Evolutionary conservation across 2,113 vertebrate species (phyloP), one percentile per base, ranked within the genome.

Genomic region (Microcebus ravelobensis): DNA sequence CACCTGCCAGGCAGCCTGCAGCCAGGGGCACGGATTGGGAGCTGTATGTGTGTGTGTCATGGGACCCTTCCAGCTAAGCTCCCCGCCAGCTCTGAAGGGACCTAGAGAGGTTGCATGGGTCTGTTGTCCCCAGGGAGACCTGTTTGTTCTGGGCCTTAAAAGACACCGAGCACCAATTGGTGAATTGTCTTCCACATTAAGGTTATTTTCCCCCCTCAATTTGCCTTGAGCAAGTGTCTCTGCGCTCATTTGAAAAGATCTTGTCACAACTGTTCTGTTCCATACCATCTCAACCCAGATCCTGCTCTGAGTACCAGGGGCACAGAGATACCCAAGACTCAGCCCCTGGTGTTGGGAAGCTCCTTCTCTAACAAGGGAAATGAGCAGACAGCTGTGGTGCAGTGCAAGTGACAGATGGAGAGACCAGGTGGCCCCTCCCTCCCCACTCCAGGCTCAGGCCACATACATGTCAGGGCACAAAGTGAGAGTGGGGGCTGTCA

Each of bases 201-300:
- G 50, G 21, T n/a, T 63, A n/a, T 90, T 85, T 91, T 68, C 67
- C 34, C 29, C 76, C 71, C 74, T 42, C 59, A 90, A 42, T 65
- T 29, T 85, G 25, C 76, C 61, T 95, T 4, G 0, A 83, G 17
- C 48, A 81, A 52, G 31, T 63, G 29, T 95, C 77, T 50, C 36
- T 93, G 10, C 39, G 80, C 48, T 86, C 52, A 59, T 65, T 57
- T 59, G 50, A 48, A 87, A 83, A 90, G 63, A 76, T 81, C 81
- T 74, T 34, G 0, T 71, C 59, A 77, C 59, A n/a, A 57, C 39
- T 61, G 8, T 57, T 87, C 61, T 59, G 15, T 90, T 87, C 36
- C 34, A 27, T 34, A 42, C 10, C 2, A 27, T 73, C 29, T 14
- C n/a, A 39, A 21, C 31, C 79, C 55, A 36, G 76, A 29, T 48